These are phyloP conservation scores for Nothocercus nigrocapillus DNA, from an alignment of 2,113 vertebrate species.

Conservation along the genomic window DNA sequence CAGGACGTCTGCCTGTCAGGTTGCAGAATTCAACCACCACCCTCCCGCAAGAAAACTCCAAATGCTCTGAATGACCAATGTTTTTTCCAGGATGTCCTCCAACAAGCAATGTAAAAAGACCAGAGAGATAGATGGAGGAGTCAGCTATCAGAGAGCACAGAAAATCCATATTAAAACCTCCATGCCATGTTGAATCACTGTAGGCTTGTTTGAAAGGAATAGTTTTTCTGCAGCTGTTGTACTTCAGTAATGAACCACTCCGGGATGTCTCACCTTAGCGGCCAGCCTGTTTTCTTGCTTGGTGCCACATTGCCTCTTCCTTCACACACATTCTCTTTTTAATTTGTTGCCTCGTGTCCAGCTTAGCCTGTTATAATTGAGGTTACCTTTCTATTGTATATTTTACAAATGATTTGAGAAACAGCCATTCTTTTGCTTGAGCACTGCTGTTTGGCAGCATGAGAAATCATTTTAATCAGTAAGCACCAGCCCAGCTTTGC, in stretches of 20 bases:
- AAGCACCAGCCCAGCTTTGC: background rate
- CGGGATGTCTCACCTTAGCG: background rate
- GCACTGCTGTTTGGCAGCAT: background rate
- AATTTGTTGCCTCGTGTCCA: background rate
- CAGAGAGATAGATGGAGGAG: background rate
- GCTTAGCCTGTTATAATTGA: background rate
- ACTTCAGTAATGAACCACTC: background rate
- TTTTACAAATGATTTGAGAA: background rate
- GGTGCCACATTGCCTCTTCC: background rate
- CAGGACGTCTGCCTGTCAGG: rapidly evolving
- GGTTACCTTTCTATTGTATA: background rate
- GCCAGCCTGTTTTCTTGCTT: background rate
- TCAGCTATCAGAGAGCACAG: background rate
- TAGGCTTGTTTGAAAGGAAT: background rate
- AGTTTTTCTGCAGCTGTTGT: background rate
- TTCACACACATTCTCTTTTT: background rate
- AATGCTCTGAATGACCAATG: background rate
- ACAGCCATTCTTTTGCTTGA: background rate
- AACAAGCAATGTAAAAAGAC: background rate
- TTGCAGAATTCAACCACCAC: background rate
- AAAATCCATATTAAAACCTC: background rate
- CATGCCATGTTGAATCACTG: background rate
- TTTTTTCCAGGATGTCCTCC: background rate
- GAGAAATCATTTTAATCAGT: background rate
- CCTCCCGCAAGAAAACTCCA: background rate